A percentile compares a stretch with the other conserved stretches of the same genome.
Conservation (phyloP, 2,888 invertebrate species). For the Nycteola revayana region DNA sequence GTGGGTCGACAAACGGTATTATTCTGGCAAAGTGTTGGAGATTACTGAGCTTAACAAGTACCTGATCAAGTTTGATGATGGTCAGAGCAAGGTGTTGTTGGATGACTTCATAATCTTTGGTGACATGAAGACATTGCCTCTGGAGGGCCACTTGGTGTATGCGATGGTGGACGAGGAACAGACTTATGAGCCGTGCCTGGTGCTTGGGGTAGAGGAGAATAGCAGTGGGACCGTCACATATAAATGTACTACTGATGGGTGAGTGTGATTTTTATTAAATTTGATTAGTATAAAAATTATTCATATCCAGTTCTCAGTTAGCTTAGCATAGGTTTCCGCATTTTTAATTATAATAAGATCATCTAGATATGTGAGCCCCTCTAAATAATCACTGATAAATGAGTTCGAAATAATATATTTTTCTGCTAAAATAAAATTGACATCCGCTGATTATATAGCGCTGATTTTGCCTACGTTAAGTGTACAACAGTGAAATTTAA, state of each 20-base stretch:
- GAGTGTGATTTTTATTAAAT: too few relatives aligned
- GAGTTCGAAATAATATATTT: too few relatives aligned
- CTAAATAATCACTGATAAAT: too few relatives aligned
- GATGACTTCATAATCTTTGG: slow-evolving; percentile 84
- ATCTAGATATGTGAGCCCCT: too few relatives aligned
- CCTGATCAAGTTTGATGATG: slow-evolving; percentile 84
- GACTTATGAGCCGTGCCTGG: slow-evolving; percentile 78
- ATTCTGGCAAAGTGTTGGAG: slow-evolving; percentile 83
- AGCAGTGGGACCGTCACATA: slow-evolving; percentile 69
- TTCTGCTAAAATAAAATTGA: too few relatives aligned
- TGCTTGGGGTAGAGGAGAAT: slow-evolving; percentile 70
- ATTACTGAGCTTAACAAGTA: slow-evolving; percentile 82
- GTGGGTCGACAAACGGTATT: slow-evolving; percentile 86
- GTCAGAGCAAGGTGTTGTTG: slow-evolving; percentile 79
- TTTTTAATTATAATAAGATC: too few relatives aligned
- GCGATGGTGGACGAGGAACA: slow-evolving; percentile 79
- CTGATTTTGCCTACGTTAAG: too few relatives aligned
- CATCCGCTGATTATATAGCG: too few relatives aligned
- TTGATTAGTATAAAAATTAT: too few relatives aligned
- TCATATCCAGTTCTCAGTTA: too few relatives aligned
- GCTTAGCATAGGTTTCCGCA: too few relatives aligned
- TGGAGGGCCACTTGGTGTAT: slow-evolving; percentile 79
- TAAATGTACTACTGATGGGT: slow-evolving; percentile 75
- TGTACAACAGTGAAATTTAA: too few relatives aligned
- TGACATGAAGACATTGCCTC: slow-evolving; percentile 69